Evolutionary conservation across 2,797 vertebrate genomes (phyloP).

Genomic region (Emys orbicularis): DNA sequence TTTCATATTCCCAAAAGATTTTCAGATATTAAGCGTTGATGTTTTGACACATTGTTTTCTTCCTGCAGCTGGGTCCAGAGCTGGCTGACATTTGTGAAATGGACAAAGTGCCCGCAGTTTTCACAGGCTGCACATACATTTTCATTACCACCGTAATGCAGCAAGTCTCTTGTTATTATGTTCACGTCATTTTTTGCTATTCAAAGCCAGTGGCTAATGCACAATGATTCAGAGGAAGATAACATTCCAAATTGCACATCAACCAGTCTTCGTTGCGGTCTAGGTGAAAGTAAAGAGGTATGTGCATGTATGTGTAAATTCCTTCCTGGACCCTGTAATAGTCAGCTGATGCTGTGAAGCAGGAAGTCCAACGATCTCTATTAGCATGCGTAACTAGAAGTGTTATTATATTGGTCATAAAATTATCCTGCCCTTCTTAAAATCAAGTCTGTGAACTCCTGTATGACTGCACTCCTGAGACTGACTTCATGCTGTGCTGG

Average conservation of each 20-base stretch:
- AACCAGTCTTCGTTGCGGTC: not conserved
- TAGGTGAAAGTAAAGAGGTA: not conserved
- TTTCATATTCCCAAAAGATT: conserved; percentile 20
- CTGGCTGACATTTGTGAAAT: not conserved
- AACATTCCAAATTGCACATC: not conserved
- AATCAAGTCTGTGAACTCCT: conserved; percentile 15
- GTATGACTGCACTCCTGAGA: conserved; percentile 6
- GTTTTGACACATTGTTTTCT: not conserved
- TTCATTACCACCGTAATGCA: not conserved
- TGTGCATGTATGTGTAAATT: not conserved
- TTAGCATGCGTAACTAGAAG: conserved; percentile 51
- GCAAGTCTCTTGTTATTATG: not conserved
- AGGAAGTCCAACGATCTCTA: conserved; percentile 48
- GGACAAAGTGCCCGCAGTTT: not conserved
- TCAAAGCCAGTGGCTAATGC: not conserved
- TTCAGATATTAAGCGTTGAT: conserved; percentile 5
- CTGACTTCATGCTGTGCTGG: not conserved
- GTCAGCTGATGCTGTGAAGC: conserved; percentile 4
- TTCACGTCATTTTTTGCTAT: not conserved
- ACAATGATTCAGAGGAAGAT: not conserved
- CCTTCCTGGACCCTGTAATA: not conserved
- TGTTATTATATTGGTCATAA: conserved; percentile 59
- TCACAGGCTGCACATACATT: not conserved
- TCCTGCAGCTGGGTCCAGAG: not conserved
- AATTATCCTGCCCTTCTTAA: conserved; percentile 53